These are phyloP conservation scores for Pristis pectinata DNA, from an alignment of 2,797 vertebrate species.

Conservation along the genomic window DNA sequence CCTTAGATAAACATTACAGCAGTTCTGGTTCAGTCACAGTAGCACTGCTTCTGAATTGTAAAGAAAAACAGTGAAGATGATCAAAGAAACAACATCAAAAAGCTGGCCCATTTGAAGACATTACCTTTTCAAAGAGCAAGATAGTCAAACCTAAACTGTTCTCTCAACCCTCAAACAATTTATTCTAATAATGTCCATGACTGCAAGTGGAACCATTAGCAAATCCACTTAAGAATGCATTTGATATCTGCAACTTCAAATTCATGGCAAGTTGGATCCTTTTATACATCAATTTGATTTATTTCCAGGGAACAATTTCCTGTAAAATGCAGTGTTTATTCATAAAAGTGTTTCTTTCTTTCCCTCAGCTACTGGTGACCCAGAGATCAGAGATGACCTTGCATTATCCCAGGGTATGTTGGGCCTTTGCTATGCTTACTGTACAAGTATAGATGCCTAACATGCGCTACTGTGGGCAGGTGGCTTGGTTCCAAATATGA, in stretches of 20 bases:
- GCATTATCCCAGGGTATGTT: not conserved
- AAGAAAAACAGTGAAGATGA: slow-evolving; percentile 20
- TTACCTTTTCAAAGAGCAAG: slow-evolving; percentile 18
- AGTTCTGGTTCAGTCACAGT: not conserved
- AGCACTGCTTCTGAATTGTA: not conserved
- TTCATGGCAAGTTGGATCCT: slow-evolving; percentile 22
- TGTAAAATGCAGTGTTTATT: not conserved
- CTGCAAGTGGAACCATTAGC: slow-evolving; percentile 18
- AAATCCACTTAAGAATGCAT: slow-evolving; percentile 27
- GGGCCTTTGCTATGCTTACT: not conserved
- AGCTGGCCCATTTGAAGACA: slow-evolving; percentile 19
- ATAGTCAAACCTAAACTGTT: slow-evolving; percentile 7
- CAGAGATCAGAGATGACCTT: not conserved
- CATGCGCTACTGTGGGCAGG: not conserved
- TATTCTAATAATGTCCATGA: slow-evolving; percentile 20
- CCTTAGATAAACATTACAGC: slow-evolving; percentile 13
- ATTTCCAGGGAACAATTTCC: not conserved
- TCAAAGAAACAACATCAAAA: slow-evolving; percentile 35
- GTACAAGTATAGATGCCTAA: not conserved
- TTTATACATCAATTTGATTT: slow-evolving; percentile 5
- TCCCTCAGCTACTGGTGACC: not conserved
- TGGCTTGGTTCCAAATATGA: not conserved
- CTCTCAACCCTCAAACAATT: slow-evolving; percentile 14
- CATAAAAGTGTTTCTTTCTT: not conserved
- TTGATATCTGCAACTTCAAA: slow-evolving; percentile 23